Conservation (phyloP, 1,140 invertebrate species). For the Trachymyrmex septentrionalis region DNA sequence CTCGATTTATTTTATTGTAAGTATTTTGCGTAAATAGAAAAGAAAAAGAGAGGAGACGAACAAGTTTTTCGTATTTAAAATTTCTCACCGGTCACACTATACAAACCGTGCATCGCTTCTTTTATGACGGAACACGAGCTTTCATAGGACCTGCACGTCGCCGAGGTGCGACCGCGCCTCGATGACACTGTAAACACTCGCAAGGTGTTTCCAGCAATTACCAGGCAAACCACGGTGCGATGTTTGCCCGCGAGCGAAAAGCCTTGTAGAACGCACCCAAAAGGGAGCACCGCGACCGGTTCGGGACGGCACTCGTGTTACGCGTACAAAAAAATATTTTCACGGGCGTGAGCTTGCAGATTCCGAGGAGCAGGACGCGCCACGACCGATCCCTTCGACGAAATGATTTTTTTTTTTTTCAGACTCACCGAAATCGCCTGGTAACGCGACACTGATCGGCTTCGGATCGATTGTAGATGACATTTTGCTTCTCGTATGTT, state of each 20-base stretch:
- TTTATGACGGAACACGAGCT: conserved; percentile 30
- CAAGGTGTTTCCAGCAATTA: conserved; percentile 83
- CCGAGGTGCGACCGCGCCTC: conserved; percentile 80
- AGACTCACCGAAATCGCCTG: conserved; percentile 52
- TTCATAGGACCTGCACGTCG: conserved; percentile 58
- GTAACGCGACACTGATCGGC: conserved; percentile 64
- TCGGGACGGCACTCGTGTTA: conserved; percentile 59
- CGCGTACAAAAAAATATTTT: conserved; percentile 70
- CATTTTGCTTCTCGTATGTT: not conserved
- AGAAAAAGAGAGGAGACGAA: not conserved
- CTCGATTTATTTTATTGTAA: too few species aligned
- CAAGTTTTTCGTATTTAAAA: not conserved
- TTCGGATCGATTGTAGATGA: conserved; percentile 39
- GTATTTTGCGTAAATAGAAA: not conserved
- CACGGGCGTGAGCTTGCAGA: conserved; percentile 79
- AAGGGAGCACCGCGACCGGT: conserved; percentile 29
- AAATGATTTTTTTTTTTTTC: conserved; percentile 72
- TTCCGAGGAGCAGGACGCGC: conserved; percentile 56
- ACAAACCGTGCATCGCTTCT: conserved; percentile 6
- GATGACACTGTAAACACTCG: conserved; percentile 84
- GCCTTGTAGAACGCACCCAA: conserved; percentile 65
- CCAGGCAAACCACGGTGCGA: conserved; percentile 71
- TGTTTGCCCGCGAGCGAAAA: conserved; percentile 80
- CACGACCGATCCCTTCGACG: conserved; percentile 66
- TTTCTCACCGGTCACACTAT: conserved; percentile 3